Evolutionary conservation across 1,140 invertebrate genomes (phyloP), one percentile per base, ranked within the genome.

Genomic region (Drosophila punjabiensis): DNA sequence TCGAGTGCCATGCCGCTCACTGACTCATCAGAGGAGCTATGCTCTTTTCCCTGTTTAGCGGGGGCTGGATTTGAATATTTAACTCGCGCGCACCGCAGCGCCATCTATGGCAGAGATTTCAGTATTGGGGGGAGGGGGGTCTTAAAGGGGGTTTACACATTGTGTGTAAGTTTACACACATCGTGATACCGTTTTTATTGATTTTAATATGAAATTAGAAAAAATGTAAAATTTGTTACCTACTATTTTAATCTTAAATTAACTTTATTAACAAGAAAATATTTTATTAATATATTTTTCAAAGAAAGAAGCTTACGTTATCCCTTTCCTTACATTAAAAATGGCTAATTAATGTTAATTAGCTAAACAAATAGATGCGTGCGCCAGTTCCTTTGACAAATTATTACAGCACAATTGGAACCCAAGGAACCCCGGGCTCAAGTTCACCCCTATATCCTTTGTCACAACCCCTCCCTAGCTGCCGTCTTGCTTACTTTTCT

Each of bases 51-150:
- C 33, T 20, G 45, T 59, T 64, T 39, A 61, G 64, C 71, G 73
- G 85, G 81, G 81, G 78, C 82, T 82, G 85, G 85, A 85, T 89
- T 89, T 89, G 87, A 89, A 89, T 89, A 89, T 66, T 76, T 64
- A 61, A 79, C 65, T 63, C 67, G 60, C 64, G 64, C 81, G 67
- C 65, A 76, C 59, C 56, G 39, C 53, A 89, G 85, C 85, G 85
- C 85, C 85, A 85, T 82, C 85, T 89, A 89, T 85, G 79, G 82
- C 68, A 71, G 82, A 86, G 82, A 90, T 89, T 90, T 75, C 24
- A 6, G 43, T 52, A 11, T 10, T 18, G n/a, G 35, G 35, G 35
- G 69, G 64, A 16, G 52, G 39, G 67, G 73, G 80, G 76, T 47
- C 50, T 37, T 33, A 41, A 56, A 56, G 70, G 50, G 68, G 45